A percentile compares a stretch with the other conserved stretches of the same genome.
These are phyloP conservation scores for Acrobeloides nanus DNA, from an alignment of 2,888 invertebrate genomes.

Conservation along the genomic window DNA sequence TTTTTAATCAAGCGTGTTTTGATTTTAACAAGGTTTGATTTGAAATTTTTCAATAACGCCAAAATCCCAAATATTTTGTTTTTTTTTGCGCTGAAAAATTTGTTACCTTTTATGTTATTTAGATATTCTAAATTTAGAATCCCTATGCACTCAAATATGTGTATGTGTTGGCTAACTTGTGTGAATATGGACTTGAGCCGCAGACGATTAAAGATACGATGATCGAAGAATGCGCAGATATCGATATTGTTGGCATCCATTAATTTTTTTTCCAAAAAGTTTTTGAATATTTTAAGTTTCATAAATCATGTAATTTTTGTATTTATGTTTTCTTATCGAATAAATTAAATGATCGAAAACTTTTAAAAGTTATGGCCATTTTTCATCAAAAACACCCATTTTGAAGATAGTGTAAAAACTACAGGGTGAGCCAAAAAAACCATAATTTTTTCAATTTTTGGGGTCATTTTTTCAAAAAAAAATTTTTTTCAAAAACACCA, in stretches of 20 bases:
- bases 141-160: conserved; percentile 55
- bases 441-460: too few relatives aligned
- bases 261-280: background rate
- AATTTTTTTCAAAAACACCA: too few relatives aligned
- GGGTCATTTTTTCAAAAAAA: too few relatives aligned
- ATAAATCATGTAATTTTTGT: too few relatives aligned
- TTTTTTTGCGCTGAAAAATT: background rate
- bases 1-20: conserved; percentile 52
- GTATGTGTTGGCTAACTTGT: conserved; percentile 56
- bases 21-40: conserved; percentile 53
- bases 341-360: too few relatives aligned
- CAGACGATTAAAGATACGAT: conserved; percentile 22
- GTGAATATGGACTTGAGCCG: conserved; percentile 27
- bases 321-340: too few relatives aligned
- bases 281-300: too few relatives aligned
- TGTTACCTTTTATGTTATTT: background rate
- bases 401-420: too few relatives aligned
- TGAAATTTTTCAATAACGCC: background rate
- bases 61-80: background rate
- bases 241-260: conserved; percentile 15
- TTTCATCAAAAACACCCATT: too few relatives aligned
- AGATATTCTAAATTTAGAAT: conserved; percentile 46
- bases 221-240: conserved; percentile 27
- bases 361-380: too few relatives aligned
- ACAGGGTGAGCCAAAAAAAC: too few relatives aligned